Conservation (phyloP, 1,140 invertebrate species). For the Hylaeus anthracinus region DNA sequence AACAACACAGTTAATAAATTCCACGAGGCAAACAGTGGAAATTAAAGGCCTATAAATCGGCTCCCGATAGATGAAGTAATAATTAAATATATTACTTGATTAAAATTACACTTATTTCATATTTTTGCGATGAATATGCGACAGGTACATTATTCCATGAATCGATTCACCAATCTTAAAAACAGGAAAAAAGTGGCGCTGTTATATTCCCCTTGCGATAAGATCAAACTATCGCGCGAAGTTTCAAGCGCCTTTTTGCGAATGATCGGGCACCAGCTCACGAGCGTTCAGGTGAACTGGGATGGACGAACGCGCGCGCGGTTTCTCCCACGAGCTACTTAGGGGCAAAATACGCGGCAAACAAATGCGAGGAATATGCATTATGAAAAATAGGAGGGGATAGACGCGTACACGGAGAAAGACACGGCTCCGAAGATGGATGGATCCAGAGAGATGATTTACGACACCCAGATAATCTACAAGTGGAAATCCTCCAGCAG, state of each 20-base stretch:
- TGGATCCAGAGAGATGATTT: conserved; percentile 43
- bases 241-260: neutral
- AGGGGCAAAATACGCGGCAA: neutral
- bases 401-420: conserved; percentile 13
- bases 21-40: too few species aligned
- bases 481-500: conserved; percentile 21
- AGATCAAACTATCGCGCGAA: neutral
- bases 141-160: too few species aligned
- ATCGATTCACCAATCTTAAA: too few species aligned
- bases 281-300: neutral
- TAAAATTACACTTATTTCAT: too few species aligned
- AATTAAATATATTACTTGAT: too few species aligned
- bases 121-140: too few species aligned
- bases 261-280: neutral
- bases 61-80: too few species aligned
- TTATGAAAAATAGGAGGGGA: conserved; percentile 26
- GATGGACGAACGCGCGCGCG: conserved; percentile 8
- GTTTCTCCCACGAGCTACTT: neutral
- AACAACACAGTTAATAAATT: too few species aligned
- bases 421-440: conserved; percentile 29
- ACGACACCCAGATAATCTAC: conserved; percentile 28
- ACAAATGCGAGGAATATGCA: conserved; percentile 4
- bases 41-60: too few species aligned
- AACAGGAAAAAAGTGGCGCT: too few species aligned
- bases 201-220: too few species aligned